A percentile compares a stretch with the other conserved stretches of the same genome.
Evolutionary conservation across 2,888 invertebrate species (phyloP).

Genomic region (Flexamia atlantica): DNA sequence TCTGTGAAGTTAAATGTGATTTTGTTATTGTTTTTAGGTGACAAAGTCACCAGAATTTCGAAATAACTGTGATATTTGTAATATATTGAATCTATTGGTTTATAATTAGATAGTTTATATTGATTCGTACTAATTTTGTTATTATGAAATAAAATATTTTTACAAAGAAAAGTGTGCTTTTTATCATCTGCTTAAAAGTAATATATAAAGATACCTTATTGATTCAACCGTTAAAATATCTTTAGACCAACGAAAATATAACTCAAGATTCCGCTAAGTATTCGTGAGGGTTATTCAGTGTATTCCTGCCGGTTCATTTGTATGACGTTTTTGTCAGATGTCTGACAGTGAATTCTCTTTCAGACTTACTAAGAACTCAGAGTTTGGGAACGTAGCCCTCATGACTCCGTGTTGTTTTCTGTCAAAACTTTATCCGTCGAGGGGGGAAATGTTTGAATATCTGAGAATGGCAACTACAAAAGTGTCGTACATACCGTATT

Average conservation of each 20-base stretch:
- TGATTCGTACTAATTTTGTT: constrained; percentile 43
- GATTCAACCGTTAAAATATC: too few relatives aligned
- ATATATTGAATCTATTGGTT: not conserved
- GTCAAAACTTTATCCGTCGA: not conserved
- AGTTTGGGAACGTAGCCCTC: not conserved
- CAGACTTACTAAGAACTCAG: too few relatives aligned
- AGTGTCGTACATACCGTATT: too few relatives aligned
- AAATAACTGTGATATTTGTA: constrained; percentile 55
- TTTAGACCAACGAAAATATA: too few relatives aligned
- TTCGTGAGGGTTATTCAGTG: too few relatives aligned
- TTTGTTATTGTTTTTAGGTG: not conserved
- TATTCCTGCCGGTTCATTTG: too few relatives aligned
- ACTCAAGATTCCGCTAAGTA: too few relatives aligned
- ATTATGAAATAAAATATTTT: constrained; percentile 34
- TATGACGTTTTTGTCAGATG: too few relatives aligned
- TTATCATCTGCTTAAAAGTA: not conserved
- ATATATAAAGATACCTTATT: too few relatives aligned
- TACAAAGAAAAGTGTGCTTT: not conserved
- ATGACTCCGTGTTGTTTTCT: not conserved
- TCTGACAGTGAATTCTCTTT: too few relatives aligned
- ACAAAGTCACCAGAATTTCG: constrained; percentile 24
- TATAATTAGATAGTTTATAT: constrained; percentile 26
- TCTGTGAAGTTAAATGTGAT: not conserved
- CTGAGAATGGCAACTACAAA: not conserved
- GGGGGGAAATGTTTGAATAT: not conserved